phyloP scores from a whole-genome alignment of 2,888 invertebrate species.

The Abrostola triplasia region DNA sequence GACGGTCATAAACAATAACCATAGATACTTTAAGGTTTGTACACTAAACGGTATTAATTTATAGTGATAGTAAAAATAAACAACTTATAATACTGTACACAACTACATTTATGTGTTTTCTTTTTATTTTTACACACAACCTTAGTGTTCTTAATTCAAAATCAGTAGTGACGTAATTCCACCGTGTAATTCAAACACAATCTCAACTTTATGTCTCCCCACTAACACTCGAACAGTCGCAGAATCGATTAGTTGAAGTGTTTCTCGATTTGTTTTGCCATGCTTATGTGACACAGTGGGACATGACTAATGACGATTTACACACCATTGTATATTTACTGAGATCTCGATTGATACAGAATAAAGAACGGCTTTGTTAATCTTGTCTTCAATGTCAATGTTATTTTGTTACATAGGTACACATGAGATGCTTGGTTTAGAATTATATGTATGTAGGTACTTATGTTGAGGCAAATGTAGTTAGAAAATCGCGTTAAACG shows the following conservation, averaged over 20 bases:
- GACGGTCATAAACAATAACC: conserved; percentile 18
- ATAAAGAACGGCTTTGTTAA: conserved; percentile 24
- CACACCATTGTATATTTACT: conserved; percentile 45
- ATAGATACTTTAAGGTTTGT: conserved; percentile 12
- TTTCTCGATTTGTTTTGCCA: conserved; percentile 38
- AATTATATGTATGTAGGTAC: neutral
- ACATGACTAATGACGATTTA: conserved; percentile 47
- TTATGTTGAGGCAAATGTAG: neutral
- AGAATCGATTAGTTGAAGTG: conserved; percentile 40
- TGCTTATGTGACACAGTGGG: conserved; percentile 29
- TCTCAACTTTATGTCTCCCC: conserved; percentile 18
- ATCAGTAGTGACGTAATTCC: conserved; percentile 25
- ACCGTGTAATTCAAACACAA: conserved; percentile 3
- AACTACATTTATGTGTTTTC: neutral
- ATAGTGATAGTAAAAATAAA: neutral
- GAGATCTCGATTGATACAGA: conserved; percentile 26
- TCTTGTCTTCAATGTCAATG: conserved; percentile 26
- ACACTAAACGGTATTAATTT: too few relatives aligned
- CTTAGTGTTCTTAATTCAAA: conserved; percentile 17
- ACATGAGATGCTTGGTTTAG: neutral
- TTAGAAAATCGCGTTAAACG: neutral
- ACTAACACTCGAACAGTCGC: conserved; percentile 15
- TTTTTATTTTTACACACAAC: neutral
- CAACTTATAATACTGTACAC: neutral
- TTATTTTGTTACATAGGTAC: conserved; percentile 14